A percentile compares a stretch with the other conserved stretches of the same genome.
These are phyloP conservation scores for Pocillopora grandis DNA, from an alignment of 92 coral and sea anemone species.

Conservation along the genomic window DNA sequence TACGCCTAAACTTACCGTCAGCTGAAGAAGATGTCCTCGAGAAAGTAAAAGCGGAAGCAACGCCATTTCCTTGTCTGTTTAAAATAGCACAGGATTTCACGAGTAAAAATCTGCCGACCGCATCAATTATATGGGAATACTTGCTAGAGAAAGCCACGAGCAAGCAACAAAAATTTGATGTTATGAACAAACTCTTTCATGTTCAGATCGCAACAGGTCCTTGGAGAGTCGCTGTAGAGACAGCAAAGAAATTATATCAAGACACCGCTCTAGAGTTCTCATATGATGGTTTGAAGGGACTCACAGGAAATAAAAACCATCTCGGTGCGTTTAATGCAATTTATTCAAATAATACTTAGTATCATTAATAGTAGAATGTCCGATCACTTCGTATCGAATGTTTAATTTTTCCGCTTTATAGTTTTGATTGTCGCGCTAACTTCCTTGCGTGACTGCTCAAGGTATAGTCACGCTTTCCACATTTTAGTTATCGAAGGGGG, in stretches of 20 bases:
- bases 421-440: no score
- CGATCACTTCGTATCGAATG: no score
- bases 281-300: neutral
- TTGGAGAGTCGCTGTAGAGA: constrained; percentile 43
- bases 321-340: neutral
- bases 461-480: neutral
- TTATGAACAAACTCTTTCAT: constrained; percentile 41
- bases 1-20: constrained; percentile 6
- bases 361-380: neutral
- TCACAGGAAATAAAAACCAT: neutral
- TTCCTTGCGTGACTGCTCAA: no score
- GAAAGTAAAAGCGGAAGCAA: neutral
- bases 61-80: neutral
- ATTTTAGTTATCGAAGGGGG: no score
- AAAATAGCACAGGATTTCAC: constrained; percentile 25
- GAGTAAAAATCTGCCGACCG: constrained; percentile 39
- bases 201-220: constrained; percentile 45
- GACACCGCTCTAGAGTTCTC: constrained; percentile 18
- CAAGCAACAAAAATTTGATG: constrained; percentile 9
- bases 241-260: constrained; percentile 33
- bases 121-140: constrained; percentile 46
- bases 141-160: constrained; percentile 4
- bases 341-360: neutral
- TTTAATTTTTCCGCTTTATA: no score
- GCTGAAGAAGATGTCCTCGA: constrained; percentile 28